phyloP scores from a whole-genome alignment of 2,113 vertebrate species.

The Choloepus hoffmanni region DNA sequence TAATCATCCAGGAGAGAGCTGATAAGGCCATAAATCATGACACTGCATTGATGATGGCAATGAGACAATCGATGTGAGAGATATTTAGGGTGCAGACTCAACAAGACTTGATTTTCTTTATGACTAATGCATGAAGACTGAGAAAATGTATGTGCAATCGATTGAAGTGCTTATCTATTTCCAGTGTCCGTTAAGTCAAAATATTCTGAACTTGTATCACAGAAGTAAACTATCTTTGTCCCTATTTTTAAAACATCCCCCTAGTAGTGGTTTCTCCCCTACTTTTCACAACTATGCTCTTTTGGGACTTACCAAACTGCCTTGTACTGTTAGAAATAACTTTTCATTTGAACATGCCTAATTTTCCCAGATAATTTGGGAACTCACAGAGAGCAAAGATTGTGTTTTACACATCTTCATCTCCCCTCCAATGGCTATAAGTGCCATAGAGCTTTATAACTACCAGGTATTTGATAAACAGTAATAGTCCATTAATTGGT shows the following conservation, averaged over 20 bases:
- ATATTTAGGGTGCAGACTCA: background rate
- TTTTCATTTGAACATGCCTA: background rate
- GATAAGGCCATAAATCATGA: background rate
- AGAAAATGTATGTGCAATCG: background rate
- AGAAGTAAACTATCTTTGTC: background rate
- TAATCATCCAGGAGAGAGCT: background rate
- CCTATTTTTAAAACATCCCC: background rate
- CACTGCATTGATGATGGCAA: background rate
- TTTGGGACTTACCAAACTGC: background rate
- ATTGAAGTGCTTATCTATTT: background rate
- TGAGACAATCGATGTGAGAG: background rate
- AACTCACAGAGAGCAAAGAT: background rate
- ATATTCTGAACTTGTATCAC: background rate
- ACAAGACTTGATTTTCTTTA: background rate
- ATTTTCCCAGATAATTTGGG: background rate
- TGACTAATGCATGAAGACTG: background rate
- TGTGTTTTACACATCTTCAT: fast-evolving
- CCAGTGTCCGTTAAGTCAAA: background rate
- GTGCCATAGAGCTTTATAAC: background rate
- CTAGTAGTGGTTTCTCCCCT: background rate
- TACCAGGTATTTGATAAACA: background rate
- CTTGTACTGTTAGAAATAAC: background rate
- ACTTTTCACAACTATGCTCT: background rate
- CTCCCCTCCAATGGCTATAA: too few relatives aligned
- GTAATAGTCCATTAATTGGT: background rate